Base-by-base conservation (phyloP, 1,140 invertebrate genomes). In the Dreissena polymorpha region DNA sequence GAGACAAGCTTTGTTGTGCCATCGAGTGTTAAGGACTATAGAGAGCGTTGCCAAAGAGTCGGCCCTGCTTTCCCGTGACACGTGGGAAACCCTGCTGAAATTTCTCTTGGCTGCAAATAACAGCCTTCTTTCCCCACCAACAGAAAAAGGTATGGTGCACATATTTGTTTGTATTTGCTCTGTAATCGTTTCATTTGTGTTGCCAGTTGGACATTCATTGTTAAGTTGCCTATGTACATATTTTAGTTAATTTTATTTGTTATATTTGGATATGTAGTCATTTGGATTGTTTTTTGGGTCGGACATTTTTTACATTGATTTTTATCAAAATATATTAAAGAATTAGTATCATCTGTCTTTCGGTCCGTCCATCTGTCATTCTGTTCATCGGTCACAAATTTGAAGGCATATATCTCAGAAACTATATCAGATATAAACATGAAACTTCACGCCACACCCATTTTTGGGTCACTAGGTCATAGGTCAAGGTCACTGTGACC, bases 21-120 rank as follows among this genome's bases (percentile, higher is more conserved):
- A 99, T 92, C 95, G 98, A 86, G 98, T 99, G 12, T 93, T 99
- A 50, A 94, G 98, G 64, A 97, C 97, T 10, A 94, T 99, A 0
- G 97, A 98, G 91, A 95, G 96, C 90, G 95, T 98, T 8, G 96
- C 97, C n/a, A 95, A 96, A 89, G 91, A 93, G 49, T 98, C 97
- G 0, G 94, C 94, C 75, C 94, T 94, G 67, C 94, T 99, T 85
- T 96, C 97, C 57, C 94, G 95, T 68, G 96, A 97, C 87, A 98
- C 98, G 0, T 99, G 98, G 98, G 96, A 98, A 90, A 95, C 96
- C 10, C 92, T 99, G 18, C 93, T 99, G 18, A 93, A 98, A 80
- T 97, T 99, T 93, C 94, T 99, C 71, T 94, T 99, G 85, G 96
- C 97, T 8, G 98, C 99, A 50, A 98, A 98, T 90, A 96, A 98